phyloP scores from a whole-genome alignment of 2,888 invertebrate species.

The Eudemis profundana region DNA sequence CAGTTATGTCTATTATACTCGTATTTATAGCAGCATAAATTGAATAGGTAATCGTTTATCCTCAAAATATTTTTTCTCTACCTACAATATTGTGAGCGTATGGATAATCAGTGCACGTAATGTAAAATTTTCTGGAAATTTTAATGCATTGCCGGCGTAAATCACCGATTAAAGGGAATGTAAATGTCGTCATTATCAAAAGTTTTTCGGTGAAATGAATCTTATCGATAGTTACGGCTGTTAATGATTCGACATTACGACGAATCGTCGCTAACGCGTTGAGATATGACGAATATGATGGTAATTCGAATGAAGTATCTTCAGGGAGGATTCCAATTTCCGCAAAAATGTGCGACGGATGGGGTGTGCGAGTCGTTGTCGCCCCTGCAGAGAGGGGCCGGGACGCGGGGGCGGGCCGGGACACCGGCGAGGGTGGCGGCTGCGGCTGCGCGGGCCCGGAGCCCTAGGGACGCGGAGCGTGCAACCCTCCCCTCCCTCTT shows the following conservation, averaged over 20 bases:
- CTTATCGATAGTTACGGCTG: constrained; percentile 27
- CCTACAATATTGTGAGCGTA: neutral
- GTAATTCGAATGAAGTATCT: constrained; percentile 55
- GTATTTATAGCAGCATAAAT: neutral
- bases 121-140: neutral
- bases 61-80: neutral
- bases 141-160: neutral
- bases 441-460: constrained; percentile 66
- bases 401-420: constrained; percentile 50
- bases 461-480: constrained; percentile 66
- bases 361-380: constrained; percentile 63
- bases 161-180: neutral
- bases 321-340: constrained; percentile 74
- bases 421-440: constrained; percentile 56
- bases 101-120: neutral
- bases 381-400: constrained; percentile 67
- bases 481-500: constrained; percentile 53
- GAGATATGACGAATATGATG: constrained; percentile 9
- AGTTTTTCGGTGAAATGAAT: constrained; percentile 16
- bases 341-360: constrained; percentile 73
- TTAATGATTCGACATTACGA: constrained; percentile 20
- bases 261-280: neutral
- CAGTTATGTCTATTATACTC: constrained; percentile 8
- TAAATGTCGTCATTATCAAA: neutral
- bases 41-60: constrained; percentile 1